Conservation (phyloP, 2,888 invertebrate genomes). For the Theretra japonica region DNA sequence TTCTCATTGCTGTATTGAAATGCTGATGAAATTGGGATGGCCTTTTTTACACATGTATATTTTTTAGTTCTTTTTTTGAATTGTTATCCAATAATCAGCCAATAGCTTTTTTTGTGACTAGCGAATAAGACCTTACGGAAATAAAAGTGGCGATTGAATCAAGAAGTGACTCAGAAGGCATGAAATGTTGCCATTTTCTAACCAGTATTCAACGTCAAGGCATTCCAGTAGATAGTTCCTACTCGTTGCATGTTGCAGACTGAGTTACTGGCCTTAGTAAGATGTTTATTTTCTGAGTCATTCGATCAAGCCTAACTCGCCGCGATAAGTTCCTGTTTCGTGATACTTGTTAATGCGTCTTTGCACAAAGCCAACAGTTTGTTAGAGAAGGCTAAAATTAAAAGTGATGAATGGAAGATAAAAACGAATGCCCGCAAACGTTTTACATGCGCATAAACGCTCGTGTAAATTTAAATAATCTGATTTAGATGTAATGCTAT, state of each 20-base stretch:
- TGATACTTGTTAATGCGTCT: conserved; percentile 5
- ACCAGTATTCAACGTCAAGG: too few species aligned
- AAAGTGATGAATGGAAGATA: conserved; percentile 10
- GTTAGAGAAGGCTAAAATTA: background rate
- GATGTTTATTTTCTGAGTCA: conserved; percentile 5
- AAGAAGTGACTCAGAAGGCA: too few species aligned
- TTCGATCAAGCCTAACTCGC: background rate
- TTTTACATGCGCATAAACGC: background rate
- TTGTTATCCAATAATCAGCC: too few species aligned
- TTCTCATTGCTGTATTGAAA: too few species aligned
- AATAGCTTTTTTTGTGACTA: too few species aligned
- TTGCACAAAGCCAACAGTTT: conserved; percentile 5
- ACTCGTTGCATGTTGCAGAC: background rate
- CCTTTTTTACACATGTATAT: too few species aligned
- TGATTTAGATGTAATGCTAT: background rate
- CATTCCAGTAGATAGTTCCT: background rate
- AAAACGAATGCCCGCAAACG: conserved; percentile 2
- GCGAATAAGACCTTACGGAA: too few species aligned
- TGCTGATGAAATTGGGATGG: too few species aligned
- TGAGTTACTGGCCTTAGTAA: background rate
- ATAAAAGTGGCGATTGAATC: too few species aligned
- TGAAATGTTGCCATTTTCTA: too few species aligned
- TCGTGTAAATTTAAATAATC: background rate
- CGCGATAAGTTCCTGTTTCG: conserved; percentile 5
- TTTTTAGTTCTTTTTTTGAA: too few species aligned